These are phyloP conservation scores for Crossaster papposus DNA, from an alignment of 53 echinoderm and acorn worm genomes.

Conservation along the genomic window DNA sequence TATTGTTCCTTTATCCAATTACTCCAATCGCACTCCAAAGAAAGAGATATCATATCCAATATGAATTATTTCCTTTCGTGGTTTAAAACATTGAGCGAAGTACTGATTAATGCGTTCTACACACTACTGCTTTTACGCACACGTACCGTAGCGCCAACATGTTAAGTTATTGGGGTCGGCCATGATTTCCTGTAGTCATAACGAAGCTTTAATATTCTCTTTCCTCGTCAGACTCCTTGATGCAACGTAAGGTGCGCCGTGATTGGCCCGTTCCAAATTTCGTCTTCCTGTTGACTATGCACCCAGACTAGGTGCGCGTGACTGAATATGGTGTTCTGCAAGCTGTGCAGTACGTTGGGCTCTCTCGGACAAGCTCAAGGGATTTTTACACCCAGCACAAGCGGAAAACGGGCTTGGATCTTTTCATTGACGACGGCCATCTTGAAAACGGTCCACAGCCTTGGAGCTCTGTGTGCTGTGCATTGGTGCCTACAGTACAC, in stretches of 20 bases:
- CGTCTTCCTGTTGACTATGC: slow-evolving; percentile 49
- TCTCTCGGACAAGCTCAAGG: not conserved
- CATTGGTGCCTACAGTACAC: not conserved
- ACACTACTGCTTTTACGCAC: not conserved
- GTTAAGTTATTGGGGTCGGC: not conserved
- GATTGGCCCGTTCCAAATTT: slow-evolving; percentile 54
- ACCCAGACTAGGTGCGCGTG: not conserved
- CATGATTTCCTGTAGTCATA: slow-evolving; percentile 32
- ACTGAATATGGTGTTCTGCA: not conserved
- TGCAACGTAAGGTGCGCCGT: not conserved
- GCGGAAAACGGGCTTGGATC: not conserved
- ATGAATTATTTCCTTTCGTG: slow-evolving; percentile 30
- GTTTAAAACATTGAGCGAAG: not conserved
- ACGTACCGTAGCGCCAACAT: not conserved
- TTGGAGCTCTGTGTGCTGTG: not conserved
- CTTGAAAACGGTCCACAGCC: slow-evolving; percentile 8
- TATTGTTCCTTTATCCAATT: slow-evolving; percentile 50
- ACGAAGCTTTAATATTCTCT: slow-evolving; percentile 34
- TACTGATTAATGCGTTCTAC: not conserved
- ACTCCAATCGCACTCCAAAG: not conserved
- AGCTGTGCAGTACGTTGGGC: not conserved
- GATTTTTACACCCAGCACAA: not conserved
- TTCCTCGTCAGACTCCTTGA: slow-evolving; percentile 58
- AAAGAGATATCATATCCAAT: slow-evolving; percentile 18
- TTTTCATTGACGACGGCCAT: not conserved